phyloP scores from a whole-genome alignment of 2,113 vertebrate genomes.

The Semnornis frantzii region DNA sequence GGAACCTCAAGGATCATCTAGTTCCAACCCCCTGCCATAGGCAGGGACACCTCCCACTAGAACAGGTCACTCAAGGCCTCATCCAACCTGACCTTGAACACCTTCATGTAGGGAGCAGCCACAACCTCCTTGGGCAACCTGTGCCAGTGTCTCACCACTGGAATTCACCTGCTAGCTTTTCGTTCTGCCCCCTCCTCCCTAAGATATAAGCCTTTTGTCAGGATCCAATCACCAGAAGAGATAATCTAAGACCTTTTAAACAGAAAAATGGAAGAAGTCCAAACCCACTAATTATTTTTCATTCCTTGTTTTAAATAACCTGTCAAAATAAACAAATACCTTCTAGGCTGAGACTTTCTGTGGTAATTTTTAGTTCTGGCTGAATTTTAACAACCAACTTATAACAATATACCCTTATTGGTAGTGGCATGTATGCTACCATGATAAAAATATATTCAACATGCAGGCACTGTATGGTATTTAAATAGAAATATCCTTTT shows the following conservation, averaged over 20 bases:
- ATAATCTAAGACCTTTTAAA: neutral
- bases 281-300: conserved; percentile 42
- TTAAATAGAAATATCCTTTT: conserved; percentile 67
- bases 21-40: too few relatives aligned
- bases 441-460: conserved; percentile 42
- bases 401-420: conserved; percentile 36
- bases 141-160: too few relatives aligned
- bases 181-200: neutral
- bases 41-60: too few relatives aligned
- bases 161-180: neutral
- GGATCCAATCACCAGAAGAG: neutral
- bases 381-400: conserved; percentile 26
- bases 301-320: conserved; percentile 54
- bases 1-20: too few relatives aligned
- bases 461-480: conserved; percentile 20
- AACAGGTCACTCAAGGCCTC: too few relatives aligned
- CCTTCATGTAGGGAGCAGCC: too few relatives aligned
- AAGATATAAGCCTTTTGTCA: neutral
- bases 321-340: conserved; percentile 48
- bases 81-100: too few relatives aligned
- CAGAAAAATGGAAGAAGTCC: conserved; percentile 21
- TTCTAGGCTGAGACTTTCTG: neutral
- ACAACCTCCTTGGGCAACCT: too few relatives aligned
- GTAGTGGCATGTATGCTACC: conserved; percentile 29
- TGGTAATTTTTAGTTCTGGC: conserved; percentile 26